Percentiles rank a stretch among this genome's conserved stretches.
Evolutionary conservation across 2,113 vertebrate genomes (phyloP).

Genomic region (Microtus richardsoni): DNA sequence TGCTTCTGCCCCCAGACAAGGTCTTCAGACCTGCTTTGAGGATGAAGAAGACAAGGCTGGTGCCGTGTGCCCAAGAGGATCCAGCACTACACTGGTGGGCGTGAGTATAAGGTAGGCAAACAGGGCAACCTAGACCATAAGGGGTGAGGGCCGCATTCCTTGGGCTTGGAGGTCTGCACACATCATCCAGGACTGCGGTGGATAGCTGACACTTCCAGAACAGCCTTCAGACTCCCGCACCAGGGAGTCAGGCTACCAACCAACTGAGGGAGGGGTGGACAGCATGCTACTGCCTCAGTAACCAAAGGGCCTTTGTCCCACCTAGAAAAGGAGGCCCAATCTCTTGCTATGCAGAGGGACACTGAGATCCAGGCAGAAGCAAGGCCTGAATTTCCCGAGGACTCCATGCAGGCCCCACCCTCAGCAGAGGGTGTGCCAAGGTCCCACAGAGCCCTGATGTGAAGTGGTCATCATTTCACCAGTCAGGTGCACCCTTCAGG

Average conservation of each 20-base stretch:
- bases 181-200: accelerated
- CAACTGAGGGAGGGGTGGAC: background rate
- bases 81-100: accelerated
- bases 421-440: accelerated
- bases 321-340: background rate
- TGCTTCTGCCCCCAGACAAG: background rate
- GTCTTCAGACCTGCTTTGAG: accelerated
- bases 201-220: accelerated
- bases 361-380: too few species aligned
- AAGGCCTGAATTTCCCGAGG: background rate
- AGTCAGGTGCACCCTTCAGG: accelerated
- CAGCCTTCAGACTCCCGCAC: background rate
- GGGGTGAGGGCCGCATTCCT: accelerated
- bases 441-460: accelerated
- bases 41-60: background rate
- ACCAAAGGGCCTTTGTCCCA: background rate
- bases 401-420: accelerated
- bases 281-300: background rate
- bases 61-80: background rate
- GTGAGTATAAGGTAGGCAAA: background rate
- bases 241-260: background rate
- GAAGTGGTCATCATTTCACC: too few species aligned
- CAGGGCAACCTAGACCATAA: background rate
- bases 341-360: background rate
- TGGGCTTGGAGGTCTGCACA: accelerated